Evolutionary conservation across 2,113 vertebrate species (phyloP), one percentile per base, ranked within the genome.

Genomic region (Antidorcas marsupialis): DNA sequence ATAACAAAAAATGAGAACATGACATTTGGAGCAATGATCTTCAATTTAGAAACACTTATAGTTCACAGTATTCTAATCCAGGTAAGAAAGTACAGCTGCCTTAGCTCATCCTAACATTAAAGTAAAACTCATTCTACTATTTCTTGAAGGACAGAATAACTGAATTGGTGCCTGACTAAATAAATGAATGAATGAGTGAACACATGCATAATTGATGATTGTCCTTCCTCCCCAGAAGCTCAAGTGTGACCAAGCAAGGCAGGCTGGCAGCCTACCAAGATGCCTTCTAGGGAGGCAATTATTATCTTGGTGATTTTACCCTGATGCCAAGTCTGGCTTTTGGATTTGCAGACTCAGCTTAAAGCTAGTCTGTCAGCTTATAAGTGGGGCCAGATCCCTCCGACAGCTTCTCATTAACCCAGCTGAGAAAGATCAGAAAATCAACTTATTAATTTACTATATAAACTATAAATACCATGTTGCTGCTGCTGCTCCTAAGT

Each of bases 211-310:
- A 82, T 60, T 96, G 86, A 87, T 89, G 71, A 89, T 55, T 87
- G 36, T 45, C 33, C 27, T 50, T 76, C 13, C n/a, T 96, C 39
- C 64, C 4, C 47, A 47, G 13, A 21, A 95, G 43, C 23, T 92
- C 79, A 94, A 84, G 55, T 85, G 13, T 87, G 36, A 94, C 87
- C 87, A 95, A 55, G 55, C 90, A 11, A 95, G 74, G 43, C 64
- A 97, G 21, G 17, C 21, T 98, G 95, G 83, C 64, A 94, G 57
- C 39, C 52, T 95, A 95, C 83, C 97, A 96, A 95, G 45, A 96
- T 94, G 76, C 60, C 57, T 86, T 95, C 92, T 64, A 96, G 84
- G 93, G 12, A 97, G 64, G 33, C 76, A 88, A 82, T 97, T 81
- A 95, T 93, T 64, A 96, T 81, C 79, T 82, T 84, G 23, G 45